Conservation (phyloP, 2,797 vertebrate species). For the Sphaeramia orbicularis region DNA sequence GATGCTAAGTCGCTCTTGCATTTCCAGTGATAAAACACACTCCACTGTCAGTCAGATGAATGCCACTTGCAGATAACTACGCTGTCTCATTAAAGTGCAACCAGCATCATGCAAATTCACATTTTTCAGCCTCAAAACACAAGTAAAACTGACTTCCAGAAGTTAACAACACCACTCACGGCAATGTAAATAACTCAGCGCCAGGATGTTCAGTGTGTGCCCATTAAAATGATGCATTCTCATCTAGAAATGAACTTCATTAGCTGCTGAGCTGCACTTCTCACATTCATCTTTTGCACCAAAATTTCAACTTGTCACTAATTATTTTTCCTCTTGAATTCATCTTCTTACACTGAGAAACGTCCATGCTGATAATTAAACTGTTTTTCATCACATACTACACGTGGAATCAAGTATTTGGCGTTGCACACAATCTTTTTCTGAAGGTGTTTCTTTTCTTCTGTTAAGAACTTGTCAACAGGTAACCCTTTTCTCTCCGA, state of each 20-base stretch:
- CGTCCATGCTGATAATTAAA: not conserved
- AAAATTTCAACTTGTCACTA: not conserved
- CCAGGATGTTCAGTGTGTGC: not conserved
- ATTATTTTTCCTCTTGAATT: not conserved
- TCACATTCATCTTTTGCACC: slow-evolving; percentile 6
- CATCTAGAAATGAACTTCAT: not conserved
- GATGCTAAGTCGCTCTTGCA: not conserved
- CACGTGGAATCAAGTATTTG: not conserved
- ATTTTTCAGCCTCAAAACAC: slow-evolving; percentile 3
- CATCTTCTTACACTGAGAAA: not conserved
- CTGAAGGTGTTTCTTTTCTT: not conserved
- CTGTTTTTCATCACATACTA: slow-evolving; percentile 1
- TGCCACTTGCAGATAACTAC: not conserved
- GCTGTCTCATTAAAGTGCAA: not conserved
- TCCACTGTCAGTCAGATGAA: slow-evolving; percentile 1
- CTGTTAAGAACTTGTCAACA: not conserved
- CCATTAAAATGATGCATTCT: slow-evolving; percentile 31
- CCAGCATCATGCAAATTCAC: not conserved
- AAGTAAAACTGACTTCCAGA: slow-evolving; percentile 5
- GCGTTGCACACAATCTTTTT: not conserved
- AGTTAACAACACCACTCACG: not conserved
- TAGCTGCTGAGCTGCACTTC: slow-evolving; percentile 3
- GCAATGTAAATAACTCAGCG: slow-evolving; percentile 10
- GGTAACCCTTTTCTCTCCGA: not conserved
- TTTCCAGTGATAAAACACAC: not conserved